Base-by-base conservation (phyloP, 2,888 invertebrate genomes). In the Ennomos fuscantarius region DNA sequence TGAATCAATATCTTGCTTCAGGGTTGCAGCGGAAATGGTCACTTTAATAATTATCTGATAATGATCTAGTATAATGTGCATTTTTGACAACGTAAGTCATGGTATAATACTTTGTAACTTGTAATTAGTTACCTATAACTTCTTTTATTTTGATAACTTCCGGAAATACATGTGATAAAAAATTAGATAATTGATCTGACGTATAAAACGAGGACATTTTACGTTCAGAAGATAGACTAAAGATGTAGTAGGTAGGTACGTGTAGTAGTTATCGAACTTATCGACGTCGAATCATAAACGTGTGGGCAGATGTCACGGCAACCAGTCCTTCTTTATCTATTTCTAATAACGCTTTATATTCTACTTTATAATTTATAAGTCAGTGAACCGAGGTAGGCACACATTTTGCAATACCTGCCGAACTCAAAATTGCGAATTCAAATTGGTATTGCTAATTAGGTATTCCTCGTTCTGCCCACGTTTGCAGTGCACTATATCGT, bases 401-500 rank as follows among this genome's bases (percentile, higher is more conserved):
- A 39, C 47, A 40, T 55, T 49, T 40, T 40, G 55, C 55, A 35
- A 39, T 40, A 35, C n/a, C 12, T 40, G 54, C 51, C 8, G 31
- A 55, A 54, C 39, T 58, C 46, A 48, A 40, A 44, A 49, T 33
- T 37, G 31, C 44, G 13, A 59, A 51, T 48, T 55, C 51, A 42
- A 61, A 61, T 64, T 58, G 52, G 57, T 46, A 56, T 57, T 52
- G 54, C 52, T 58, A 58, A 59, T 60, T 62, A 50, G 60, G 52
- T 60, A 55, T 56, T 60, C 53, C 56, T 56, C 36, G 73, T 72
- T 74, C 74, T 65, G 60, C 81, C 77, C 78, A 82, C 81, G 75
- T 75, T 63, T 63, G 47, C 33, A 40, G 37, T 50, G 37, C 44
- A 53, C 48, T 55, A 60, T 67, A 67, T 63, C 65, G 49, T 45